These are phyloP conservation scores for Cephalopachus bancanus DNA, from an alignment of 2,797 vertebrate species.

Conservation along the genomic window DNA sequence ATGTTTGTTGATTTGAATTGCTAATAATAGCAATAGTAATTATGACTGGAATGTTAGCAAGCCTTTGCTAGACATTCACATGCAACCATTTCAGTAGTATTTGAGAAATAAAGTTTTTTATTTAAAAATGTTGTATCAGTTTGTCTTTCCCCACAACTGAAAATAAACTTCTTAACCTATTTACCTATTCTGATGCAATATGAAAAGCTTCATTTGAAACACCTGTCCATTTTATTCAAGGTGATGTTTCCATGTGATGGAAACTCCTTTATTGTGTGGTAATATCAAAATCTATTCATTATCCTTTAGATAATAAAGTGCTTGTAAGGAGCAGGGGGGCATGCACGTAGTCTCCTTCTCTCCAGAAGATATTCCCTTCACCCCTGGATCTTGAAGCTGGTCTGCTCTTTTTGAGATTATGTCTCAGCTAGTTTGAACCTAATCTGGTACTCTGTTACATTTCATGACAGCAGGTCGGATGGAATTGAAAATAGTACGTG, in stretches of 20 bases:
- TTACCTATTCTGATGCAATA: conserved; percentile 17
- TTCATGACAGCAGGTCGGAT: background rate
- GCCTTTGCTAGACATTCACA: background rate
- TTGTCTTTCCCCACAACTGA: conserved; percentile 49
- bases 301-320: conserved; percentile 50
- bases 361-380: background rate
- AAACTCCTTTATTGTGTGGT: conserved; percentile 19
- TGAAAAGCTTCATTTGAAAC: conserved; percentile 41
- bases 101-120: conserved; percentile 30
- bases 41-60: background rate
- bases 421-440: background rate
- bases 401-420: background rate
- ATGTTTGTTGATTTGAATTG: conserved; percentile 40
- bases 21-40: conserved; percentile 51
- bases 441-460: background rate
- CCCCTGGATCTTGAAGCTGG: background rate
- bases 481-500: background rate
- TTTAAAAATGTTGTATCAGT: background rate
- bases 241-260: background rate
- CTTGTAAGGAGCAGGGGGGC: background rate
- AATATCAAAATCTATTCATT: conserved; percentile 17
- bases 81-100: background rate
- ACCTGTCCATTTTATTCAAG: background rate
- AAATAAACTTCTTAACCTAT: conserved; percentile 45
- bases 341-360: background rate